phyloP scores from a whole-genome alignment of 2,797 vertebrate species.

The Galagoides demidoff region DNA sequence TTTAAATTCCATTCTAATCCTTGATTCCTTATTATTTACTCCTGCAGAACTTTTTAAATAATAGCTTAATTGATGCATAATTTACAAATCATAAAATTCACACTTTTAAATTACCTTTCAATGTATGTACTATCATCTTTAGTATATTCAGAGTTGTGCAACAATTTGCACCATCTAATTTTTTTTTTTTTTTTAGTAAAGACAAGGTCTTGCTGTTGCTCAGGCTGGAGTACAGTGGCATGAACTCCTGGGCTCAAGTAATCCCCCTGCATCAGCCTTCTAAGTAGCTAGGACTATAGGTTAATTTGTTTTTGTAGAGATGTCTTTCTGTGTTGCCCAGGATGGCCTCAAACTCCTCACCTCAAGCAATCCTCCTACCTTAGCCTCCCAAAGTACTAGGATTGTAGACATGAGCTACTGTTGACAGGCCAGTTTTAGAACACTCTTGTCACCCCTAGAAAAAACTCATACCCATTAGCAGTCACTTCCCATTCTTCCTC shows the following conservation, averaged over 20 bases:
- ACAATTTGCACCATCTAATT: background rate
- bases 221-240: no score
- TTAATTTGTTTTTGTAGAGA: background rate
- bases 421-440: background rate
- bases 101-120: background rate
- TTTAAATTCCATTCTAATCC: background rate
- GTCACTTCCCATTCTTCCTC: background rate
- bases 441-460: background rate
- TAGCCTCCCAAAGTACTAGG: background rate
- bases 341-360: background rate
- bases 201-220: no score
- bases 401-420: background rate
- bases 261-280: background rate
- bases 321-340: background rate
- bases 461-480: background rate
- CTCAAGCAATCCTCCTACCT: background rate
- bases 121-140: background rate
- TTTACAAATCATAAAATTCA: background rate
- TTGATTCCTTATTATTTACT: background rate
- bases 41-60: background rate
- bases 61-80: background rate
- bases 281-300: background rate
- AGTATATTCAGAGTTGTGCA: background rate
- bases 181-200: no score
- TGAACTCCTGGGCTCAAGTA: background rate